phyloP scores from a whole-genome alignment of 2,113 vertebrate species.

The Sakesphorus luctuosus region DNA sequence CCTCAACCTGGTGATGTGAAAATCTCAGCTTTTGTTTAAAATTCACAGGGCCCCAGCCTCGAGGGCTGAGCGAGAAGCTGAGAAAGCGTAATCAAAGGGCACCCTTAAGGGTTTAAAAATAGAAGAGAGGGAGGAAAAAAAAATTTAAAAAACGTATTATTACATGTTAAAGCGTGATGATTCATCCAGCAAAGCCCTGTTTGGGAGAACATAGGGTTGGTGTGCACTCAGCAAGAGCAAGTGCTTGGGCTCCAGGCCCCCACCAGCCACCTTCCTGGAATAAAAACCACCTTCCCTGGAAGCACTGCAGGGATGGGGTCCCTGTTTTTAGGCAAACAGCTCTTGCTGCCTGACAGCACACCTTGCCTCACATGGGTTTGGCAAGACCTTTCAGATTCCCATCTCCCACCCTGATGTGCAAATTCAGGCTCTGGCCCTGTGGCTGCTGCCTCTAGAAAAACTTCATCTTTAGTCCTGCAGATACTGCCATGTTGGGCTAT shows the following conservation, averaged over 20 bases:
- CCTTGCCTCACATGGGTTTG: neutral
- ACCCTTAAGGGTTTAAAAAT: constrained; percentile 53
- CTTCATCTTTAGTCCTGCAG: neutral
- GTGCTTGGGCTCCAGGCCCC: neutral
- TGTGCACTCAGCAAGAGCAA: neutral
- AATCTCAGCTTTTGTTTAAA: constrained; percentile 33
- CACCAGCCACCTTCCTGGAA: neutral
- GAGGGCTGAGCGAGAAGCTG: neutral
- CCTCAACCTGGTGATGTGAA: neutral
- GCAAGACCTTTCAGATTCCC: neutral
- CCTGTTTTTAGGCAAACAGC: neutral
- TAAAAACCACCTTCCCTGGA: neutral
- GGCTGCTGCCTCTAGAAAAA: neutral
- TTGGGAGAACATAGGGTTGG: neutral
- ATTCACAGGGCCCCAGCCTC: neutral
- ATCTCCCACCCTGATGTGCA: neutral
- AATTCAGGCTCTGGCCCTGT: neutral
- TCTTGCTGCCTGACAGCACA: neutral
- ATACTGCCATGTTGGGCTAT: too few relatives aligned
- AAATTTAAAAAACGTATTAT: neutral
- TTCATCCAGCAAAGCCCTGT: neutral
- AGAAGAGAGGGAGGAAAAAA: constrained; percentile 4
- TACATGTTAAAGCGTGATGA: constrained; percentile 7
- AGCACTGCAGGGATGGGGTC: neutral
- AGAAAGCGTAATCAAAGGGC: constrained; percentile 14